A percentile compares a stretch with the other conserved stretches of the same genome.
phyloP scores from a whole-genome alignment of 2,888 invertebrate species.

The Melanotus villosus region DNA sequence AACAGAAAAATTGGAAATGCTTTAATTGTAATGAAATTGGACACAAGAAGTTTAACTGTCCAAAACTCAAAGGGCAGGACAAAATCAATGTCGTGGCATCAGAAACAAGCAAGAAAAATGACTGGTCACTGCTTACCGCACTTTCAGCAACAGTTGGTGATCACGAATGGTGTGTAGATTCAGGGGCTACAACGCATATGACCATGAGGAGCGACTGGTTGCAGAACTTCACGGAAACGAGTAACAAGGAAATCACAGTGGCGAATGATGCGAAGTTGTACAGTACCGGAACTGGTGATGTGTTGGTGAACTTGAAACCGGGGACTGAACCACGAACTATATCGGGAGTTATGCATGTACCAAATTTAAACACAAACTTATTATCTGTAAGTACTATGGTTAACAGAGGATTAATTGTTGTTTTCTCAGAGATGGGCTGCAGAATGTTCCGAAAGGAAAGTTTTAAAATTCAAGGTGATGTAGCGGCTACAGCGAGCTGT shows the following conservation, averaged over 20 bases:
- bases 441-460: conserved; percentile 39
- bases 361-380: conserved; percentile 50
- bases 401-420: conserved; percentile 46
- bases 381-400: conserved; percentile 50
- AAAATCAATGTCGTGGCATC: background rate
- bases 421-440: conserved; percentile 44
- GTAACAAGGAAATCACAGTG: conserved; percentile 36
- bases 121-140: too few species aligned
- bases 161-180: conserved; percentile 44
- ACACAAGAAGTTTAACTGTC: too few species aligned
- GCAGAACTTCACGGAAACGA: conserved; percentile 9
- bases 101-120: background rate
- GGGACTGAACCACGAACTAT: conserved; percentile 25
- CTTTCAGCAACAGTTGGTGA: too few species aligned
- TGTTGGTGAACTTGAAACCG: conserved; percentile 33
- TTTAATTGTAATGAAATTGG: background rate
- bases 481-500: conserved; percentile 27
- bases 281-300: conserved; percentile 25
- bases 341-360: conserved; percentile 50
- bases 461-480: background rate
- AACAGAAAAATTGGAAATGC: background rate
- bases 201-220: conserved; percentile 31
- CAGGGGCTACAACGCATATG: conserved; percentile 45
- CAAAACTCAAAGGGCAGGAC: too few species aligned
- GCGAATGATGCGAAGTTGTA: conserved; percentile 36